Conservation (phyloP, 1,140 invertebrate species). For the Drosophila sp. region DNA sequence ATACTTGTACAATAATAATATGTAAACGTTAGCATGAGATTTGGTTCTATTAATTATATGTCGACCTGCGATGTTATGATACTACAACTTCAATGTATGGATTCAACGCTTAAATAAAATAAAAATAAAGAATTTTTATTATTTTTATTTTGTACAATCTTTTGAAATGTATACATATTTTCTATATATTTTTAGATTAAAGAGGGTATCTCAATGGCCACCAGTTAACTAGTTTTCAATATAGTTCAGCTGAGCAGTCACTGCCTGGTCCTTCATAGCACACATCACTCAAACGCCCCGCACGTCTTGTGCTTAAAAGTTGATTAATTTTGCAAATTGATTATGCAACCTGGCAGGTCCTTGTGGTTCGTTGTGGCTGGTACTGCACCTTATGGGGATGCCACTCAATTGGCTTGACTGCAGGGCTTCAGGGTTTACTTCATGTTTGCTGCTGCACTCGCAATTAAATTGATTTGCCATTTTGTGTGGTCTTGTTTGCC, state of each 20-base stretch:
- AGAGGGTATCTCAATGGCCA: background rate
- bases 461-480: slow-evolving; percentile 59
- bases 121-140: too few species aligned
- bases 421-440: background rate
- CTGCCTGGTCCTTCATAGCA: background rate
- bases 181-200: too few species aligned
- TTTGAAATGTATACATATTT: too few species aligned
- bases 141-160: too few species aligned
- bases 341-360: slow-evolving; percentile 52
- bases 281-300: slow-evolving; percentile 37
- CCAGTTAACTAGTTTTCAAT: background rate
- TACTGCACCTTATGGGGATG: slow-evolving; percentile 16
- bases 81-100: too few species aligned
- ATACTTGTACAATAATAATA: too few species aligned
- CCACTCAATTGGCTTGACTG: slow-evolving; percentile 28
- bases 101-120: too few species aligned
- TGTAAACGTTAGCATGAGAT: too few species aligned
- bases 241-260: slow-evolving; percentile 1
- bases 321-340: slow-evolving; percentile 65
- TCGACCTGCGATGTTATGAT: too few species aligned
- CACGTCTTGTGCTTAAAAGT: slow-evolving; percentile 7
- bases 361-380: background rate
- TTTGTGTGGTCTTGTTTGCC: slow-evolving; percentile 28
- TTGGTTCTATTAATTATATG: too few species aligned
- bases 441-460: slow-evolving; percentile 13